Percentiles rank a stretch among this genome's conserved stretches.
Evolutionary conservation across 2,113 vertebrate species (phyloP).

Genomic region (Burhinus bistriatus): DNA sequence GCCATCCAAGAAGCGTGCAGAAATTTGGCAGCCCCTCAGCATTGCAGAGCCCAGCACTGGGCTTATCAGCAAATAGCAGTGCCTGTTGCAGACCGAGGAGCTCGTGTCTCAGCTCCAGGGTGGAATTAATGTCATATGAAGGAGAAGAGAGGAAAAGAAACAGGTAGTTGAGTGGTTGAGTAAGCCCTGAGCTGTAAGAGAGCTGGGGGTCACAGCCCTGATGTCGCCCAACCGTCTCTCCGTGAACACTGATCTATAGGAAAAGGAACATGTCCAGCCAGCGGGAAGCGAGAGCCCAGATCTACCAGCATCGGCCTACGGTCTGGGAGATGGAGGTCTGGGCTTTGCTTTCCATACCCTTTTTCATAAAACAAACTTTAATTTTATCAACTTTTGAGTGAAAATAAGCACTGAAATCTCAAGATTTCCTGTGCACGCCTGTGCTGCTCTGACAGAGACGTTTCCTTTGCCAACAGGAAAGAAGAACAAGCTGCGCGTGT

Average conservation of each 20-base stretch:
- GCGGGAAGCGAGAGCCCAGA: background rate
- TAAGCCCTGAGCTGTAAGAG: background rate
- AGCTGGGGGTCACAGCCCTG: background rate
- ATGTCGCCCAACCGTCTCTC: background rate
- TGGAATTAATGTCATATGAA: background rate
- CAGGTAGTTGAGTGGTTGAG: background rate
- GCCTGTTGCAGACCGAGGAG: background rate
- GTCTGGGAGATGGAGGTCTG: background rate
- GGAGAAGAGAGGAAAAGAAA: background rate
- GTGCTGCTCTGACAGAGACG: background rate
- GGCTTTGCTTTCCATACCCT: background rate
- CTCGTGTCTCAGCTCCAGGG: background rate
- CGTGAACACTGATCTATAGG: background rate
- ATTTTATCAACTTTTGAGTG: background rate
- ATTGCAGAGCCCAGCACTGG: background rate
- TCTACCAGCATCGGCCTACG: background rate
- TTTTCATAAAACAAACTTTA: background rate
- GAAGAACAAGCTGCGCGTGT: slow-evolving; percentile 98
- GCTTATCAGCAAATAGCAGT: background rate
- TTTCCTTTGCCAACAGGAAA: slow-evolving; percentile 75
- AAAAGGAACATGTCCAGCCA: background rate
- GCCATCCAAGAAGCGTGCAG: background rate
- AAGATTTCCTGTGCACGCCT: fast-evolving
- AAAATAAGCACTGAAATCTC: background rate
- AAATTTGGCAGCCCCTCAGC: background rate